phyloP scores from a whole-genome alignment of 1,140 invertebrate species.

The Drosophila lacertosa region DNA sequence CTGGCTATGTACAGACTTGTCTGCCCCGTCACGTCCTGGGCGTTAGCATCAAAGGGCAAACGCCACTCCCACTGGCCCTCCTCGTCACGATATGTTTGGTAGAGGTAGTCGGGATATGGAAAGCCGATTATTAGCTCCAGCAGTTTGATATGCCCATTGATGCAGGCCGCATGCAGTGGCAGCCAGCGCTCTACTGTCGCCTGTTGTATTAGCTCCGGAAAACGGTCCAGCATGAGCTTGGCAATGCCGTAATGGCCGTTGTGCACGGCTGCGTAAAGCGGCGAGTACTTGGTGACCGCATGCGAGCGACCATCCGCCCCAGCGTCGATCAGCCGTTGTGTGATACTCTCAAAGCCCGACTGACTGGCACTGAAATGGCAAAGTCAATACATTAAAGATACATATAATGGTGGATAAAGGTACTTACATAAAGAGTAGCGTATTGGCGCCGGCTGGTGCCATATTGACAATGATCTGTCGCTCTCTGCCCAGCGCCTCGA shows the following conservation, averaged over 20 bases:
- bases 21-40: constrained; percentile 94
- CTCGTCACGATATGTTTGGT: constrained; percentile 89
- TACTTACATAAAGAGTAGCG: constrained; percentile 92
- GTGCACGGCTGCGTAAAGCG: constrained; percentile 95
- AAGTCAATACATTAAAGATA: too few species aligned
- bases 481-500: constrained; percentile 87
- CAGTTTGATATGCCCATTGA: constrained; percentile 92
- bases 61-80: constrained; percentile 92
- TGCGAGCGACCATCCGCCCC: constrained; percentile 94
- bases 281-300: constrained; percentile 95
- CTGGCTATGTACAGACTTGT: constrained; percentile 95
- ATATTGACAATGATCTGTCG: constrained; percentile 92
- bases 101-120: constrained; percentile 90
- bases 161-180: constrained; percentile 95
- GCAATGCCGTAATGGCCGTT: constrained; percentile 93
- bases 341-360: constrained; percentile 92
- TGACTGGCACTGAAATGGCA: constrained; percentile 88
- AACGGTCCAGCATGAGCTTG: constrained; percentile 89
- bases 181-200: constrained; percentile 95
- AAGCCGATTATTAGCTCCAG: constrained; percentile 92
- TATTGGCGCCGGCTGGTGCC: constrained; percentile 93
- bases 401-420: not conserved
- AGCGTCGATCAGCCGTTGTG: constrained; percentile 90
- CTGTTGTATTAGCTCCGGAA: constrained; percentile 88
- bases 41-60: constrained; percentile 95